Evolutionary conservation across 2,797 vertebrate species (phyloP).

Genomic region (Enteromius radiatus): DNA sequence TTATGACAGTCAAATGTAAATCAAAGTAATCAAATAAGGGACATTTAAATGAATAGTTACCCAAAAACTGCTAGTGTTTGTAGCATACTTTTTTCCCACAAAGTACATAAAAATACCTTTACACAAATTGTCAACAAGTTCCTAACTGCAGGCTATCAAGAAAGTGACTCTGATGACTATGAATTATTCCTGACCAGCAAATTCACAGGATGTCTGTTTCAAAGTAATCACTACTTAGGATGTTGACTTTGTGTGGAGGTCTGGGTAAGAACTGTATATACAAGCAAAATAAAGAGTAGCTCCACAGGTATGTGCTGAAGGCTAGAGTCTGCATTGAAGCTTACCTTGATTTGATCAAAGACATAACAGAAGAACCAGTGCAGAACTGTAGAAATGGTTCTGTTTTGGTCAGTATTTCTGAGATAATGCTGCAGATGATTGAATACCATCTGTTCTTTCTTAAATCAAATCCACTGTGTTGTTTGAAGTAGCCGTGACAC

Average conservation of each 20-base stretch:
- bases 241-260: slow-evolving; percentile 53
- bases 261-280: slow-evolving; percentile 55
- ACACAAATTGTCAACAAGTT: neutral
- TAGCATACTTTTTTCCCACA: neutral
- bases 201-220: slow-evolving; percentile 51
- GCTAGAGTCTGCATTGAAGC: slow-evolving; percentile 59
- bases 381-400: slow-evolving; percentile 50
- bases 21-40: neutral
- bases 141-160: neutral
- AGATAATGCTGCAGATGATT: slow-evolving; percentile 53
- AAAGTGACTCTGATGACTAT: neutral
- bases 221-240: slow-evolving; percentile 50
- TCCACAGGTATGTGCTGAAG: slow-evolving; percentile 55
- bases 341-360: slow-evolving; percentile 16
- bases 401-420: slow-evolving; percentile 55
- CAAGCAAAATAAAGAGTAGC: slow-evolving; percentile 53
- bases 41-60: neutral
- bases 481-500: slow-evolving; percentile 53
- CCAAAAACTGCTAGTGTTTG: neutral
- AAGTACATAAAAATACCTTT: neutral
- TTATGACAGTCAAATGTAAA: neutral
- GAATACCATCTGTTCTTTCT: slow-evolving; percentile 51
- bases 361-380: slow-evolving; percentile 54
- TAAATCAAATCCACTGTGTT: slow-evolving; percentile 37
- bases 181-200: neutral